Evolutionary conservation across 1,140 invertebrate species (phyloP).

Genomic region (Drosophila lacteicornis): DNA sequence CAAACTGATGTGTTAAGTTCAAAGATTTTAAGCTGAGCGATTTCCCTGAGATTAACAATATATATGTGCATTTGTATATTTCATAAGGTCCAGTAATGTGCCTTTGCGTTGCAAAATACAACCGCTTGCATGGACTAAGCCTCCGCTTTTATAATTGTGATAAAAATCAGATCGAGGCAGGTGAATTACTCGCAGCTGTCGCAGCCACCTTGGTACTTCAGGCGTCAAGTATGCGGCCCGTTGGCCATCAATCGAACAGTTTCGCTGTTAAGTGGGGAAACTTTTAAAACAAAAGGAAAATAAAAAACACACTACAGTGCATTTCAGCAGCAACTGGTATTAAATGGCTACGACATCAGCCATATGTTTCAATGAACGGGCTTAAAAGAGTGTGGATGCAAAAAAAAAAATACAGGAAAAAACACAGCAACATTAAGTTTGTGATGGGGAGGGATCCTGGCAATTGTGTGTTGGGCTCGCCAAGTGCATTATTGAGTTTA

Average conservation of each 20-base stretch:
- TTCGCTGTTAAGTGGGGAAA: slow-evolving; percentile 35
- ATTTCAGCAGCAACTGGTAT: slow-evolving; percentile 50
- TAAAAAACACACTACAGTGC: slow-evolving; percentile 20
- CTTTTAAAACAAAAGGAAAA: slow-evolving; percentile 45
- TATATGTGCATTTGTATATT: no score
- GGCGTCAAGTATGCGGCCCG: slow-evolving; percentile 43
- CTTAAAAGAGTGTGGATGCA: slow-evolving; percentile 58
- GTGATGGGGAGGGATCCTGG: slow-evolving; percentile 38
- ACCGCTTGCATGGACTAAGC: neutral
- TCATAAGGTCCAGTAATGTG: neutral
- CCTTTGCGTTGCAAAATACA: neutral
- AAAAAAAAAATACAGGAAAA: slow-evolving; percentile 19
- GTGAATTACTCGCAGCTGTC: slow-evolving; percentile 38
- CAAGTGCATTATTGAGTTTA: slow-evolving; percentile 81
- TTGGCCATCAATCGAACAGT: slow-evolving; percentile 48
- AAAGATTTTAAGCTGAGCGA: neutral
- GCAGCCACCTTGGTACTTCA: slow-evolving; percentile 25
- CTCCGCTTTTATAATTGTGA: neutral
- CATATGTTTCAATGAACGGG: slow-evolving; percentile 71
- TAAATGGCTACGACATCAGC: slow-evolving; percentile 63
- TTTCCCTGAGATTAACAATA: neutral
- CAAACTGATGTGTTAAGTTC: neutral
- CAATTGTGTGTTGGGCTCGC: slow-evolving; percentile 57
- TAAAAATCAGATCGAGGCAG: slow-evolving; percentile 8
- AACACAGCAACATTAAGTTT: slow-evolving; percentile 44